Percentiles rank a stretch among this genome's conserved stretches.
phyloP scores from a whole-genome alignment of 2,888 invertebrate species.

The Yponomeuta cagnagella region DNA sequence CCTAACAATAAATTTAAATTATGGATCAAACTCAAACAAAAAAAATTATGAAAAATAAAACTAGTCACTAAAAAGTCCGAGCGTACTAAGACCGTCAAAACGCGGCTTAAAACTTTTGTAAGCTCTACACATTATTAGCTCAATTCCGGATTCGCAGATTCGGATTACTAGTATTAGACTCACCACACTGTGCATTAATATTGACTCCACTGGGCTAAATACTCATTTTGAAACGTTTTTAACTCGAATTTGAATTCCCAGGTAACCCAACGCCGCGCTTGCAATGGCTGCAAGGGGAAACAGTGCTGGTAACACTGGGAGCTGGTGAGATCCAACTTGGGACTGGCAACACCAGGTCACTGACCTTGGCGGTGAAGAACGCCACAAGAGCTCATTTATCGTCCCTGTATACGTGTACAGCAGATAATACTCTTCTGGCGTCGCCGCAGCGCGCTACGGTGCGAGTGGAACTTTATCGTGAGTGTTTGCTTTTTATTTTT shows the following conservation, averaged over 20 bases:
- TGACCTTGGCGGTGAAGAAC: conserved; percentile 47
- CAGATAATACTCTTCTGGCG: conserved; percentile 81
- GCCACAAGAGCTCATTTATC: conserved; percentile 77
- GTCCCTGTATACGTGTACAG: conserved; percentile 80
- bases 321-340: conserved; percentile 42
- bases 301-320: conserved; percentile 45
- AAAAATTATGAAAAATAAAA: too few species aligned
- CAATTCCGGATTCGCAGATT: too few species aligned
- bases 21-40: too few species aligned
- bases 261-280: conserved; percentile 62
- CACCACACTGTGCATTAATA: too few species aligned
- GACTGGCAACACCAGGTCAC: conserved; percentile 40
- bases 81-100: too few species aligned
- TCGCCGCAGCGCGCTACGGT: conserved; percentile 79
- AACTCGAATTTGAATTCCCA: conserved; percentile 23
- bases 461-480: conserved; percentile 80
- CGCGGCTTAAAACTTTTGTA: too few species aligned
- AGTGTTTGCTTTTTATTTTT: conserved; percentile 35
- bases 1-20: too few species aligned
- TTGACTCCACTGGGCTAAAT: too few species aligned
- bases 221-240: neutral
- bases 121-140: too few species aligned
- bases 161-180: too few species aligned
- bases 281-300: conserved; percentile 64
- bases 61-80: too few species aligned